These are phyloP conservation scores for Neogale vison DNA, from an alignment of 2,113 vertebrate species.

Conservation along the genomic window DNA sequence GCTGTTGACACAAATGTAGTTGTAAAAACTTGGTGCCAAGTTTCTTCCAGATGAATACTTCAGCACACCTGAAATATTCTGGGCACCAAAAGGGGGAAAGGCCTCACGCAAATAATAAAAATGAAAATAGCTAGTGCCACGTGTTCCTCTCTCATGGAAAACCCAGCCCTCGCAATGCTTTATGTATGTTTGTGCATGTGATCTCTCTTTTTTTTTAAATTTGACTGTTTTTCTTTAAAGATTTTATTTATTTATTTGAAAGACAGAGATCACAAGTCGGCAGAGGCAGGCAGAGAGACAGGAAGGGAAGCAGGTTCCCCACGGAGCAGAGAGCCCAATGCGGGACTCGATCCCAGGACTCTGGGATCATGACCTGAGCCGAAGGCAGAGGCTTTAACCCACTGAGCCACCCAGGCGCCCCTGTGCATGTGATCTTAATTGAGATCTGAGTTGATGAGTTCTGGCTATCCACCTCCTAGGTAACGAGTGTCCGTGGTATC, in stretches of 20 bases:
- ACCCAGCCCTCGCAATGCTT: neutral
- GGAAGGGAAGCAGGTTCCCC: too few relatives aligned
- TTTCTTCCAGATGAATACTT: conserved; percentile 24
- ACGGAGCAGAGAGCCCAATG: too few relatives aligned
- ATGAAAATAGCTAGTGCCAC: neutral
- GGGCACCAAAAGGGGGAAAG: neutral
- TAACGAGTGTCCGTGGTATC: too few relatives aligned
- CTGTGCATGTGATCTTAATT: neutral
- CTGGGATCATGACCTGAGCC: too few relatives aligned
- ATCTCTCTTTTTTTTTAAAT: neutral
- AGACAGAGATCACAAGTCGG: too few relatives aligned
- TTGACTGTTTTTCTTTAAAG: too few relatives aligned
- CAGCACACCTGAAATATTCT: conserved; percentile 53
- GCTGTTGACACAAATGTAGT: conserved; percentile 21
- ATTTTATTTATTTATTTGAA: too few relatives aligned
- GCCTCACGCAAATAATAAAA: neutral
- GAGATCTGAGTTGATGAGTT: neutral
- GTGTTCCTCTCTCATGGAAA: neutral
- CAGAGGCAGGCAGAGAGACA: too few relatives aligned
- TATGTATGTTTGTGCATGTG: neutral
- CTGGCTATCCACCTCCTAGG: neutral
- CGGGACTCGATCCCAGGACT: too few relatives aligned
- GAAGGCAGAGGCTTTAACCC: too few relatives aligned
- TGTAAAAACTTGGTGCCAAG: neutral
- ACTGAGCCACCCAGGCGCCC: too few relatives aligned